Evolutionary conservation across 2,113 vertebrate genomes (phyloP).

Genomic region (Scortum barcoo): DNA sequence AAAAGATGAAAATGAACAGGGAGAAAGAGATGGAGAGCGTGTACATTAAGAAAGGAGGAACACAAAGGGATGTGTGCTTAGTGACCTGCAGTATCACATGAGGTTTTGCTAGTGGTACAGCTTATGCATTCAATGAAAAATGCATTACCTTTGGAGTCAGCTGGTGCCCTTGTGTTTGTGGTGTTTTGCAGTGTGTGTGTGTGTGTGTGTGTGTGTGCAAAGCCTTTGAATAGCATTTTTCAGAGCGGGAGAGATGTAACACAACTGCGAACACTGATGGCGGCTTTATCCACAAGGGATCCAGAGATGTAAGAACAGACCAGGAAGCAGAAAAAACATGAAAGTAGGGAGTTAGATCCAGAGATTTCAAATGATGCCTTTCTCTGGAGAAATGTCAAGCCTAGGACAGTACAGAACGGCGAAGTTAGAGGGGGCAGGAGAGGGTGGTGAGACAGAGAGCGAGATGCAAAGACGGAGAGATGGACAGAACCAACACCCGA

Average conservation of each 20-base stretch:
- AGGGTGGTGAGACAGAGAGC: background rate
- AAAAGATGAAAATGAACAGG: background rate
- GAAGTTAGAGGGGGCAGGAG: background rate
- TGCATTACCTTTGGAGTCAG: constrained; percentile 52
- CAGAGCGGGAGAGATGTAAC: constrained; percentile 42
- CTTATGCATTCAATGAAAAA: constrained; percentile 60
- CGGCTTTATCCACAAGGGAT: constrained; percentile 48
- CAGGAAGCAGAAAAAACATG: constrained; percentile 55
- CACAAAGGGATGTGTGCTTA: constrained; percentile 20
- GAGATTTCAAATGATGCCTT: constrained; percentile 58
- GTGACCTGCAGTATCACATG: constrained; percentile 16
- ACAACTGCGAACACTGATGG: constrained; percentile 43
- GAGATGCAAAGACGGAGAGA: constrained; percentile 3
- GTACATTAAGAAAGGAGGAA: background rate
- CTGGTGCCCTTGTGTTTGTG: constrained; percentile 45
- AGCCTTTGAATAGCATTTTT: constrained; percentile 36
- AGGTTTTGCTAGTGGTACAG: background rate
- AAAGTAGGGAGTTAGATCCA: constrained; percentile 51
- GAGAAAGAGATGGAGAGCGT: background rate
- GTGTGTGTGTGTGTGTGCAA: background rate
- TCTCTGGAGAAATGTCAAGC: constrained; percentile 38
- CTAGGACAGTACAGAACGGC: background rate
- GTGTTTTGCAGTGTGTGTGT: constrained; percentile 13
- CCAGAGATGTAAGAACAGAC: constrained; percentile 40
- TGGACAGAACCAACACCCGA: constrained; percentile 28